Conservation (phyloP, 2,113 vertebrate genomes). For the Elephantulus edwardii region DNA sequence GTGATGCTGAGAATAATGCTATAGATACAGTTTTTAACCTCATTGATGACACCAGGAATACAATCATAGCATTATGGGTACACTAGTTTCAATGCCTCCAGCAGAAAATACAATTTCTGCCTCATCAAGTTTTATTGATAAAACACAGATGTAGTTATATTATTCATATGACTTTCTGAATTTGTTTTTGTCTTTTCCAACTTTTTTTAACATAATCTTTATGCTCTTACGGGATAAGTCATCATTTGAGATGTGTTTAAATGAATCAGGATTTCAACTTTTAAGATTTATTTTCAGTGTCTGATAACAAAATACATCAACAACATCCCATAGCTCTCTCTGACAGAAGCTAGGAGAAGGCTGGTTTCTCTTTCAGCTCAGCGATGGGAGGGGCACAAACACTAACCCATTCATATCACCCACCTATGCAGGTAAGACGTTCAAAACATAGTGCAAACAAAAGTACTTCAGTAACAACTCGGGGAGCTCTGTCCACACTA, state of each 20-base stretch:
- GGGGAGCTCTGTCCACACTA: too few species aligned
- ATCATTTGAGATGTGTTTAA: conserved; percentile 65
- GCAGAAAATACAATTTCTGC: conserved; percentile 79
- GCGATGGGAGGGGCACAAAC: not conserved
- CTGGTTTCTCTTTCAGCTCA: not conserved
- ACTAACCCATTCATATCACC: not conserved
- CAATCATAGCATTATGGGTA: conserved; percentile 62
- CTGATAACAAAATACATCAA: conserved; percentile 41
- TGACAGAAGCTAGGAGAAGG: conserved; percentile 12
- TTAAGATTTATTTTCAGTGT: conserved; percentile 40
- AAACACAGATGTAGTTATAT: conserved; percentile 77
- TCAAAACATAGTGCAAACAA: not conserved
- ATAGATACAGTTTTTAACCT: conserved; percentile 70
- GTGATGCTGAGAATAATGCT: conserved; percentile 50
- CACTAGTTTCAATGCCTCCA: conserved; percentile 59
- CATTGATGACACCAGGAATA: conserved; percentile 60
- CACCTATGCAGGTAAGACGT: not conserved
- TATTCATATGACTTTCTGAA: conserved; percentile 74
- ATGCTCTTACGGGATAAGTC: conserved; percentile 60
- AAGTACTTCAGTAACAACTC: not conserved
- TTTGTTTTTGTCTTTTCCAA: conserved; percentile 65
- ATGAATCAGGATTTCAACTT: conserved; percentile 60
- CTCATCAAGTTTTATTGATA: conserved; percentile 79
- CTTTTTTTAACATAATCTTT: conserved; percentile 72
- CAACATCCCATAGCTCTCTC: not conserved